Evolutionary conservation across 2,888 invertebrate genomes (phyloP), one percentile per base, ranked within the genome.

Genomic region (Trilocha varians): DNA sequence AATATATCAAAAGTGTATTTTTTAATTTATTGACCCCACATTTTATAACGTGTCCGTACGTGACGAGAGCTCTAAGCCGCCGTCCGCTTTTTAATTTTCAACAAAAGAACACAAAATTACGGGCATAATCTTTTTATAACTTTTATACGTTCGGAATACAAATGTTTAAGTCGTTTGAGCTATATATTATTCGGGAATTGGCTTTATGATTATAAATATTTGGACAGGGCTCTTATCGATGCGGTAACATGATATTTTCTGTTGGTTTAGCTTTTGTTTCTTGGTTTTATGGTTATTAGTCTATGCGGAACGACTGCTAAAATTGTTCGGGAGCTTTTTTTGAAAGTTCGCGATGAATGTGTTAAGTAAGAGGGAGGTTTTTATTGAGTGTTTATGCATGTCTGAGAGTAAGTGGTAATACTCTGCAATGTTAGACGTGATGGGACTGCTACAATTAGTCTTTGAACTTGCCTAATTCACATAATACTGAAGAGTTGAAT

Each of bases 201-300:
- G 72, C 78, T 83, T 84, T 80, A 79, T 83, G 78, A 73, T 76
- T 75, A 74, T 64, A 84, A 84, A 85, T 84, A 80, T 84, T 85
- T 84, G 77, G 83, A 85, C 83, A 78, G 63, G 74, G 76, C 67
- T 80, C 78, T 79, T 78, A 80, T 79, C 68, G 72, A 67, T 59
- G 52, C 51, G 56, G 84, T 80, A 84, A 85, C 76, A 60, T 83
- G 85, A 85, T 85, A 84, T 78, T 80, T 83, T 82, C 61, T 62
- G 64, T 48, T 53, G 63, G 65, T 65, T 69, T 63, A 59, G 59
- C 68, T 70, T 72, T 73, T 70, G 68, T 77, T 77, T 73, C 53
- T 65, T 63, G 57, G 62, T 78, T 80, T 82, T 80, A 82, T 68
- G 74, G 70, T 75, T 71, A 67, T 72, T 70, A 56, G 63, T 63